Conservation (phyloP, 1,140 invertebrate species). For the Laupala kohalensis region DNA sequence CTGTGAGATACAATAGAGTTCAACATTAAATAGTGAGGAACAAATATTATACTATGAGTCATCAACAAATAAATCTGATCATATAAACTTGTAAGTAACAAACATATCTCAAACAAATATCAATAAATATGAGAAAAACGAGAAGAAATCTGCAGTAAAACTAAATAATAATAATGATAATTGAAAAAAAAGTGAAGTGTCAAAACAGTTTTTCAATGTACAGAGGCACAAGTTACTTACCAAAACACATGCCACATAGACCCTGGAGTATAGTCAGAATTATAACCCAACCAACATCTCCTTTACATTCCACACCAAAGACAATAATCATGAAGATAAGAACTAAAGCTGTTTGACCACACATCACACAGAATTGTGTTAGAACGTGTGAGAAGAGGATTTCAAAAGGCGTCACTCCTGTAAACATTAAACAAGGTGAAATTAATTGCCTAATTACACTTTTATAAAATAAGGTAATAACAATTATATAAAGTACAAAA, state of each 20-base stretch:
- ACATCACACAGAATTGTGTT: constrained; percentile 87
- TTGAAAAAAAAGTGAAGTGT: neutral
- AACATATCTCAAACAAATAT: too few species aligned
- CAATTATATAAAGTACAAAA: too few species aligned
- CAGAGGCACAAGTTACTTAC: constrained; percentile 32
- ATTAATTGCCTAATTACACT: too few species aligned
- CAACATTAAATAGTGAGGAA: neutral
- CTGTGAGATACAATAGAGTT: constrained; percentile 27
- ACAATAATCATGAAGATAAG: constrained; percentile 72
- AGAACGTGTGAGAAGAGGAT: constrained; percentile 84
- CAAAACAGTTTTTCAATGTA: too few species aligned
- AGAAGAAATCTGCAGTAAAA: neutral
- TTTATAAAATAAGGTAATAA: too few species aligned
- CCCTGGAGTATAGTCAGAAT: constrained; percentile 68
- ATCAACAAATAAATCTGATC: too few species aligned
- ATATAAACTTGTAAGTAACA: too few species aligned
- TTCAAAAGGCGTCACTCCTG: constrained; percentile 75
- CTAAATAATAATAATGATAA: neutral
- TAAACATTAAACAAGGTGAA: too few species aligned
- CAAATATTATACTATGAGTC: too few species aligned
- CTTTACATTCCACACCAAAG: constrained; percentile 67
- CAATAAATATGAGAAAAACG: neutral
- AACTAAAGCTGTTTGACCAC: constrained; percentile 76
- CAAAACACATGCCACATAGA: constrained; percentile 86
- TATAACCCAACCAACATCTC: constrained; percentile 60